A percentile compares a stretch with the other conserved stretches of the same genome.
Evolutionary conservation across 2,113 vertebrate species (phyloP).

Genomic region (Ciconia stormi): DNA sequence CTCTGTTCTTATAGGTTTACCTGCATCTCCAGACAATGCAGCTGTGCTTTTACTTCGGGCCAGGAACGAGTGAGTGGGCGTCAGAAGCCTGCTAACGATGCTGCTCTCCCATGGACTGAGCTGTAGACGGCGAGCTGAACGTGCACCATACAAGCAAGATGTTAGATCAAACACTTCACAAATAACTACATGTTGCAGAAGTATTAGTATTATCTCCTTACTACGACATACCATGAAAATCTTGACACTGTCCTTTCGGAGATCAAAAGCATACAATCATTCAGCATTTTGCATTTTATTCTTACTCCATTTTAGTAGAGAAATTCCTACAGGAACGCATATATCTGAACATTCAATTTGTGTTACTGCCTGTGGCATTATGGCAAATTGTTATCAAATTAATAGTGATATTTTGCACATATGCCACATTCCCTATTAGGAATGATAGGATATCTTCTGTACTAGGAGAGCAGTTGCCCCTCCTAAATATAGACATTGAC

Average conservation of each 20-base stretch:
- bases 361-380: background rate
- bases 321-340: background rate
- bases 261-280: background rate
- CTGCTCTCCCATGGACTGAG: slow-evolving; percentile 93
- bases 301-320: background rate
- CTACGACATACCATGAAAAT: background rate
- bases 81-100: slow-evolving; percentile 92
- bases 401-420: background rate
- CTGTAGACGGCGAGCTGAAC: slow-evolving; percentile 88
- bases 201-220: background rate
- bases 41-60: slow-evolving; percentile 94
- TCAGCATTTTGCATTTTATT: background rate
- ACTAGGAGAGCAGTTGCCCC: background rate
- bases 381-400: background rate
- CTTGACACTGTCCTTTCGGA: background rate
- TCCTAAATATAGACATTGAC: background rate
- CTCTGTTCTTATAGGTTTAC: slow-evolving; percentile 73
- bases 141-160: slow-evolving; percentile 73
- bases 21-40: slow-evolving; percentile 91
- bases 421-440: background rate
- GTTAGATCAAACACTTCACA: slow-evolving; percentile 59
- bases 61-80: slow-evolving; percentile 95
- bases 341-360: background rate
- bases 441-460: background rate
- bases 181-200: background rate